phyloP scores from a whole-genome alignment of 2,888 invertebrate species.

The Argyresthia albistria region DNA sequence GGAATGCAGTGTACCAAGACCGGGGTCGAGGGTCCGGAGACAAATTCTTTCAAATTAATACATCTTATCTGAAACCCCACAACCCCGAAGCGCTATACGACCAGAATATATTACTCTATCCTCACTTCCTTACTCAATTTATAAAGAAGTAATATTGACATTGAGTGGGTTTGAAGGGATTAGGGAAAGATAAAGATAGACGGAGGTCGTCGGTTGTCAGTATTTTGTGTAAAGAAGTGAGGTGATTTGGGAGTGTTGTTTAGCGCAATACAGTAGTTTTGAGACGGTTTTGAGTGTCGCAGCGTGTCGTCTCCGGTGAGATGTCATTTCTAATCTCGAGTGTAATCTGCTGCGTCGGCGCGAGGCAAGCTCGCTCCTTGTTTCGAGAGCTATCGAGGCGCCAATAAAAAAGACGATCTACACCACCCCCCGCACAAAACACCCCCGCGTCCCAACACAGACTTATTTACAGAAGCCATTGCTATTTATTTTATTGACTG shows the following conservation, averaged over 20 bases:
- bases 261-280: conserved; percentile 9
- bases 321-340: conserved; percentile 57
- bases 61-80: conserved; percentile 50
- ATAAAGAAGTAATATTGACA: conserved; percentile 29
- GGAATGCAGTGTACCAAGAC: conserved; percentile 43
- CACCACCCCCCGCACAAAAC: conserved; percentile 36
- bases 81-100: conserved; percentile 47
- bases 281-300: conserved; percentile 16
- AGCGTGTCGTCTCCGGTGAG: conserved; percentile 27
- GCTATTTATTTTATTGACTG: conserved; percentile 73
- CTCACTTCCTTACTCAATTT: conserved; percentile 40
- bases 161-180: conserved; percentile 24
- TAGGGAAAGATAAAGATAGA: conserved; percentile 6
- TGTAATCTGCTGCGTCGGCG: conserved; percentile 59
- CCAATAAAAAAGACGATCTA: conserved; percentile 73
- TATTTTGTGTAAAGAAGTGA: neutral
- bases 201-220: conserved; percentile 6
- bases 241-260: neutral
- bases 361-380: conserved; percentile 33
- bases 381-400: conserved; percentile 72
- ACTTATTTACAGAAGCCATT: conserved; percentile 71
- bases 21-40: conserved; percentile 55
- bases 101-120: conserved; percentile 55
- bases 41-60: conserved; percentile 73
- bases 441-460: conserved; percentile 15